Evolutionary conservation across 2,113 vertebrate species (phyloP), one percentile per base, ranked within the genome.

Genomic region (Macquaria ambigua): DNA sequence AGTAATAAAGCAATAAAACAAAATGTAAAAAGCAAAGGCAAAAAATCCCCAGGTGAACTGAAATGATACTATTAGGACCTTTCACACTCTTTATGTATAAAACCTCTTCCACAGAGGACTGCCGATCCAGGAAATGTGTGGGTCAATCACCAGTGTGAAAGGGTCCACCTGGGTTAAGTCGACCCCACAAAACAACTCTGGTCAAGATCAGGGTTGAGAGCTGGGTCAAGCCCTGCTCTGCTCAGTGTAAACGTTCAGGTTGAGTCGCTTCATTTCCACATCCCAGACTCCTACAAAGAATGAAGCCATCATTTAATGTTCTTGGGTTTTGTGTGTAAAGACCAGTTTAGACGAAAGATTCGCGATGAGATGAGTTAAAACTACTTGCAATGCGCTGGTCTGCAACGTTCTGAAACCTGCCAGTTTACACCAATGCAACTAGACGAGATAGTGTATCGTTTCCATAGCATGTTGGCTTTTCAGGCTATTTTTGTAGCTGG

Each of bases 91-190:
- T 15, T 52, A 20, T 76, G 12, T 31, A 14, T 76, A 20, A 67
- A 68, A 77, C 64, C 34, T 48, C 37, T 61, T 58, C 52, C 41
- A 28, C 64, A 37, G 55, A 28, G 39, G 56, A 77, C 34, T 20
- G 61, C 23, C 41, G 61, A 66, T 48, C 34, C 28, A 20, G 39
- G 31, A 55, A 53, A 39, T 80, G 16, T 48, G 43, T 20, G 6
- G 25, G 12, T 67, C 74, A 3, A 43, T 69, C n/a, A 21, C 34
- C 37, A 23, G 73, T 31, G 56, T 48, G 43, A 50, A 50, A 62
- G 20, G 43, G 43, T 63, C 43, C 73, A n/a, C 6, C 28, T 50
- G 41, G 58, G 41, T 48, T 23, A 61, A 23, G 10, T 59, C 4
- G 16, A 43, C 5, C 16, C 62, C 62, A 23, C n/a, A 58, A 10